Percentiles rank a stretch among this genome's conserved stretches.
These are phyloP conservation scores for Datnioides undecimradiatus DNA, from an alignment of 2,113 vertebrate species.

Conservation along the genomic window DNA sequence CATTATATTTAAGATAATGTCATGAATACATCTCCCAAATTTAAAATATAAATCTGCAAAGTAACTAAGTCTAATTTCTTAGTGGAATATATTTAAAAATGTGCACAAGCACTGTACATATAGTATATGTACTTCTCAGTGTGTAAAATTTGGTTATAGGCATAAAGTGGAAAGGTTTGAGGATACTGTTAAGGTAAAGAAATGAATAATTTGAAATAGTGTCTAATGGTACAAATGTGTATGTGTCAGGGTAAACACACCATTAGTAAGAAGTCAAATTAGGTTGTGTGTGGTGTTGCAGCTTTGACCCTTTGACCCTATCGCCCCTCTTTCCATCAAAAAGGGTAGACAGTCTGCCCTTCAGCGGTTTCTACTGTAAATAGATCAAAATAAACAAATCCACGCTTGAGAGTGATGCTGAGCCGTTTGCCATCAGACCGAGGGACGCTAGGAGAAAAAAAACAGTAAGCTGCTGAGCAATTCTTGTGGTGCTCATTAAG, in stretches of 20 bases:
- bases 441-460: conserved; percentile 6
- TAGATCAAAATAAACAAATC: conserved; percentile 57
- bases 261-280: conserved; percentile 42
- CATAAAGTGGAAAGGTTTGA: neutral
- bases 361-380: conserved; percentile 57
- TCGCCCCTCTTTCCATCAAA: conserved; percentile 4
- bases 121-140: neutral
- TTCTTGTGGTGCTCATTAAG: conserved; percentile 55
- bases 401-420: neutral
- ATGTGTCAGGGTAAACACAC: neutral
- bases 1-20: neutral
- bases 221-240: neutral
- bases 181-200: neutral
- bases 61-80: neutral
- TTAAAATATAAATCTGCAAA: neutral
- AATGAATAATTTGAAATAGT: neutral
- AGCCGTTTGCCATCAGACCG: conserved; percentile 9
- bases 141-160: neutral
- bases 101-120: neutral
- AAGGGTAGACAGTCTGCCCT: conserved; percentile 41
- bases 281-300: conserved; percentile 10
- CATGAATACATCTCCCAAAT: neutral
- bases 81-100: neutral
- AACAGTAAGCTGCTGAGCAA: conserved; percentile 3
- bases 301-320: conserved; percentile 40